These are phyloP conservation scores for Falco peregrinus DNA, from an alignment of 2,797 vertebrate species.

Conservation along the genomic window DNA sequence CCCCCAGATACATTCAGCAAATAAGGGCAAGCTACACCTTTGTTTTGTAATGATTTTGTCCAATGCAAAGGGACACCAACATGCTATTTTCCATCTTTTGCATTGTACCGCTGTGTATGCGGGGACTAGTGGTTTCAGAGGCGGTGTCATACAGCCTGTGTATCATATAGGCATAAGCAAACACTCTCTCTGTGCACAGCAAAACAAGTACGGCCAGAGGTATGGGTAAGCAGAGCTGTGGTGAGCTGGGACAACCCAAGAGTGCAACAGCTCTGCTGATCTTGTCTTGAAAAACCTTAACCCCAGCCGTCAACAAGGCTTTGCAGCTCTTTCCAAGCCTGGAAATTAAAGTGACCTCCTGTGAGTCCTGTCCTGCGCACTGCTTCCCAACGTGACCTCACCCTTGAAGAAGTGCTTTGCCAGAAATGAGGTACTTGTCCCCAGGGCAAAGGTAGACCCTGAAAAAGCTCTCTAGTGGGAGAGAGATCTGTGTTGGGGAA, in stretches of 20 bases:
- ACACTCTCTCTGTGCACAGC: neutral
- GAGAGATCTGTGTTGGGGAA: neutral
- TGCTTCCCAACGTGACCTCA: rapidly evolving
- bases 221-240: neutral
- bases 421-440: neutral
- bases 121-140: neutral
- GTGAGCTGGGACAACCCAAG: neutral
- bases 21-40: neutral
- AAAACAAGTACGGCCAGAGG: neutral
- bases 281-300: neutral
- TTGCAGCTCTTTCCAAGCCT: neutral
- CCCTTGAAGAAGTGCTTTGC: neutral
- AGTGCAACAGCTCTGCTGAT: neutral
- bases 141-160: rapidly evolving
- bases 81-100: neutral
- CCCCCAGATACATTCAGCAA: neutral
- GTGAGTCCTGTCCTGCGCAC: neutral
- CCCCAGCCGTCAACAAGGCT: neutral
- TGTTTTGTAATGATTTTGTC: neutral
- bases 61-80: neutral
- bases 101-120: neutral
- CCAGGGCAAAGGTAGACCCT: neutral
- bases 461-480: neutral
- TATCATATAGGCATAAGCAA: neutral
- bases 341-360: neutral